Evolutionary conservation across 2,797 vertebrate genomes (phyloP).

Genomic region (Pipistrellus kuhlii): DNA sequence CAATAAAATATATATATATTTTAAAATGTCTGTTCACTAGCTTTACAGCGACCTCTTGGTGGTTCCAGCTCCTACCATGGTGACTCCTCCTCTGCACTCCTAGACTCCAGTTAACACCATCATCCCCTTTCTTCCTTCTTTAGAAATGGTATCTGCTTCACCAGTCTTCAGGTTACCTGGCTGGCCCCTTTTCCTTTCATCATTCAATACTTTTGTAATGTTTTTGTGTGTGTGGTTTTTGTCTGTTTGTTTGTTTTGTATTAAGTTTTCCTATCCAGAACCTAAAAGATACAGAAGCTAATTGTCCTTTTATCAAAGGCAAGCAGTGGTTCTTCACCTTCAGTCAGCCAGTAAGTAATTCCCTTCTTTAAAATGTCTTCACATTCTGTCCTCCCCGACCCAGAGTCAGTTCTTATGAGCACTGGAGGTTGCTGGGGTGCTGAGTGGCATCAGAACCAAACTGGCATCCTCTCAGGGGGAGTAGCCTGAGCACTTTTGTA

Average conservation of each 20-base stretch:
- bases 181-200: not conserved
- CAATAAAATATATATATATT: no score
- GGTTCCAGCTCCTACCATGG: not conserved
- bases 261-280: conserved; percentile 14
- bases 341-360: not conserved
- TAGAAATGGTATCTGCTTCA: not conserved
- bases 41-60: not conserved
- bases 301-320: not conserved
- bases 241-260: not conserved
- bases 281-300: not conserved
- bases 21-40: not conserved
- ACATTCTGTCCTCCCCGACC: not conserved
- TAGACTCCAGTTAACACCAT: not conserved
- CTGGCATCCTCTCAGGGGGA: not conserved
- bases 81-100: not conserved
- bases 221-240: not conserved
- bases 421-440: not conserved
- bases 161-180: not conserved
- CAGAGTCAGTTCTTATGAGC: not conserved
- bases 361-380: not conserved
- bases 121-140: not conserved
- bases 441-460: not conserved
- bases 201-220: not conserved
- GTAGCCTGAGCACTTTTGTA: not conserved
- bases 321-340: not conserved